phyloP scores from a whole-genome alignment of 2,888 invertebrate genomes.

The Fabriciana adippe region DNA sequence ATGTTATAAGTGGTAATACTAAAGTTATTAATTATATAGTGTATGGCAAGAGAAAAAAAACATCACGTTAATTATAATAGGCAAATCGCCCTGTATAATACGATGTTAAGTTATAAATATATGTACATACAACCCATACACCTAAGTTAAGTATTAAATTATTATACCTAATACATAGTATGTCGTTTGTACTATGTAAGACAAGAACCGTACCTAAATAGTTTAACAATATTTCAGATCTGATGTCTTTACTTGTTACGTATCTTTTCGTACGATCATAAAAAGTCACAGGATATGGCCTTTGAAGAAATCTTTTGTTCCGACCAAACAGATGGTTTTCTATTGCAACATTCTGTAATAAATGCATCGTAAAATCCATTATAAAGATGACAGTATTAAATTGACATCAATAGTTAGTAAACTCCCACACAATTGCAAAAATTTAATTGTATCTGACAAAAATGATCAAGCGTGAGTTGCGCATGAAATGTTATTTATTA shows the following conservation, averaged over 20 bases:
- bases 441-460: constrained; percentile 26
- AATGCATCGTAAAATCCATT: constrained; percentile 28
- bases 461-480: neutral
- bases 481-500: too few relatives aligned
- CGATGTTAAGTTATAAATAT: too few relatives aligned
- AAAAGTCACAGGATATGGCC: constrained; percentile 52
- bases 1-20: neutral
- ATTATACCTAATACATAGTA: too few relatives aligned
- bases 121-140: too few relatives aligned
- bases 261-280: constrained; percentile 48
- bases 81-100: too few relatives aligned
- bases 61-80: too few relatives aligned
- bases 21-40: too few relatives aligned
- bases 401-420: constrained; percentile 1
- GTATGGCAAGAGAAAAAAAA: too few relatives aligned
- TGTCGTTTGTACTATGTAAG: too few relatives aligned
- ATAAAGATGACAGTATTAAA: constrained; percentile 1
- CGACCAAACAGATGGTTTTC: constrained; percentile 70
- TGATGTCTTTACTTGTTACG: constrained; percentile 25
- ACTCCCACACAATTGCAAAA: constrained; percentile 24
- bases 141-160: too few relatives aligned
- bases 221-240: constrained; percentile 21
- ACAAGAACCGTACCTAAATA: constrained; percentile 22
- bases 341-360: constrained; percentile 57
- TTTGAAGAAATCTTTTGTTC: constrained; percentile 63